These are phyloP conservation scores for Ischnura elegans DNA, from an alignment of 2,888 invertebrate genomes.

Conservation along the genomic window DNA sequence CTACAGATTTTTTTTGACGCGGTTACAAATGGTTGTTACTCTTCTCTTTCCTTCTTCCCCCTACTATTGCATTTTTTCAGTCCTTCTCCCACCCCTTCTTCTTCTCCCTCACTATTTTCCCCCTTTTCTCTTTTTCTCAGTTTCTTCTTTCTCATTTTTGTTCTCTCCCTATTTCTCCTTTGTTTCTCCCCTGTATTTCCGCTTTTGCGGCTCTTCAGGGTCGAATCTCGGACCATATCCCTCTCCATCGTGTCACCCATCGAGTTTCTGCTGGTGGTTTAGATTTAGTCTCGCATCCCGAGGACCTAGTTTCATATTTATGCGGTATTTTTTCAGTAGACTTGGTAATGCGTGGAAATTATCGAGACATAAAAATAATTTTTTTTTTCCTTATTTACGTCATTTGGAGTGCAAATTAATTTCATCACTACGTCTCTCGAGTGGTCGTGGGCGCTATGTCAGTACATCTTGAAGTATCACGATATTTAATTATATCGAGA, in stretches of 20 bases:
- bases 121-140: not conserved
- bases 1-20: not conserved
- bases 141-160: not conserved
- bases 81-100: not conserved
- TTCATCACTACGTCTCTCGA: too few species aligned
- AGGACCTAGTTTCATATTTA: too few species aligned
- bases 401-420: too few species aligned
- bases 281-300: too few species aligned
- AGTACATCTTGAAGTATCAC: too few species aligned
- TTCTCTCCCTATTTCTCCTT: not conserved
- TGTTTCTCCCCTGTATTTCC: not conserved
- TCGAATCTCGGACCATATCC: not conserved
- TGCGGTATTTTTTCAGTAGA: too few species aligned
- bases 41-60: not conserved
- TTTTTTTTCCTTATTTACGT: too few species aligned
- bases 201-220: not conserved
- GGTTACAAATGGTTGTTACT: conserved; percentile 11
- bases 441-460: too few species aligned
- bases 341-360: too few species aligned
- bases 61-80: not conserved
- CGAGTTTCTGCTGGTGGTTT: too few species aligned
- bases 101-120: not conserved
- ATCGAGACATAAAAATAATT: too few species aligned
- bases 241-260: not conserved
- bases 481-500: too few species aligned